Conservation (phyloP, 2,797 vertebrate genomes). For the Lacerta bilineata region DNA sequence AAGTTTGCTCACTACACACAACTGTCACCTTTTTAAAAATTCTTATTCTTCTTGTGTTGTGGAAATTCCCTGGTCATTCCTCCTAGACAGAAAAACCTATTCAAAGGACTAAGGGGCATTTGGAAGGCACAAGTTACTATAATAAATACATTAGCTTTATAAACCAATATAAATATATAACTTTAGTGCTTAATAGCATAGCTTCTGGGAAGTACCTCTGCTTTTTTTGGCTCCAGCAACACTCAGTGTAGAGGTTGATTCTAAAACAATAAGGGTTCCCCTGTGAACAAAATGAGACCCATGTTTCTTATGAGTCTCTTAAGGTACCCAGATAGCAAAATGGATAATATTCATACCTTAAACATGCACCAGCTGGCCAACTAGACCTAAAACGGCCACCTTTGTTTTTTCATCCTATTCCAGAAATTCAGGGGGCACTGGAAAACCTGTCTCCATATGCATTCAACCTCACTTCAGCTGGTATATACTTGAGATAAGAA, state of each 20-base stretch:
- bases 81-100: conserved; percentile 41
- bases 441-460: background rate
- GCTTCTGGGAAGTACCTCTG: background rate
- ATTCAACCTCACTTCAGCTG: background rate
- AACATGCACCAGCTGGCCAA: background rate
- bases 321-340: background rate
- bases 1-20: conserved; percentile 31
- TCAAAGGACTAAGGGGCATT: conserved; percentile 17
- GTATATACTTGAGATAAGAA: background rate
- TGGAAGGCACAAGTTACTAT: conserved; percentile 4
- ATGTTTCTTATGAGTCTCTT: background rate
- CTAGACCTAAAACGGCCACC: background rate
- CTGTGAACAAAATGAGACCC: background rate
- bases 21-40: conserved; percentile 37
- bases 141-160: background rate
- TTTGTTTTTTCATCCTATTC: background rate
- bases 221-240: background rate
- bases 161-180: background rate
- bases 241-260: background rate
- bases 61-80: conserved; percentile 20
- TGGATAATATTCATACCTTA: background rate
- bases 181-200: background rate
- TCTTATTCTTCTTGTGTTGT: conserved; percentile 29
- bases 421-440: background rate
- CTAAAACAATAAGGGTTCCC: background rate